Percentiles rank a stretch among this genome's conserved stretches.
phyloP scores from a whole-genome alignment of 2,113 vertebrate genomes.

The Bufo gargarizans region DNA sequence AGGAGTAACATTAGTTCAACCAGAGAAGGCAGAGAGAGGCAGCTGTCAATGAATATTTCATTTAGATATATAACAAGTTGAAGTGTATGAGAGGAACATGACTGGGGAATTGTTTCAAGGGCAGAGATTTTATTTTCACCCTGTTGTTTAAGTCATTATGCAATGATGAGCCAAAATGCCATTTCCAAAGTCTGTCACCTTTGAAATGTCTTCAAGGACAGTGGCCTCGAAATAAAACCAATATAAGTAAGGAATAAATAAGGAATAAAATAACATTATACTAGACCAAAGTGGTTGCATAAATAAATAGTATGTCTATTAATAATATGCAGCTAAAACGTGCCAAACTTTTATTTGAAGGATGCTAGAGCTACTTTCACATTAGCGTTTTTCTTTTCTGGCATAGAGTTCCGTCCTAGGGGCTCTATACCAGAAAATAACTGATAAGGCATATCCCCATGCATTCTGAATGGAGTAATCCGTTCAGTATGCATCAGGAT shows the following conservation, averaged over 20 bases:
- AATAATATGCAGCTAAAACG: neutral
- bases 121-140: conserved; percentile 19
- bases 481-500: too few relatives aligned
- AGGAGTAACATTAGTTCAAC: conserved; percentile 35
- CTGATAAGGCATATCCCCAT: too few relatives aligned
- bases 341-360: neutral
- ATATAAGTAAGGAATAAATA: conserved; percentile 31
- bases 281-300: neutral
- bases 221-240: neutral
- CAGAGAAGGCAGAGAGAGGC: conserved; percentile 16
- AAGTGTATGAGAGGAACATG: conserved; percentile 23
- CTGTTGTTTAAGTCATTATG: conserved; percentile 8
- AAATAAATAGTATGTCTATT: conserved; percentile 6
- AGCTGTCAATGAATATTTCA: conserved; percentile 53
- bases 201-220: conserved; percentile 35
- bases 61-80: conserved; percentile 44
- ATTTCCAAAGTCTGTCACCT: conserved; percentile 24
- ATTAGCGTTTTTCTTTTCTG: too few relatives aligned
- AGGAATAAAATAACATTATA: conserved; percentile 29
- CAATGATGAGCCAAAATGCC: conserved; percentile 32
- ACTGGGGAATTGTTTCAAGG: conserved; percentile 38
- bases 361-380: neutral
- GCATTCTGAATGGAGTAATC: too few relatives aligned
- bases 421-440: too few relatives aligned
- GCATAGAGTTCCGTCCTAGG: too few relatives aligned